Base-by-base conservation (phyloP, 2,888 invertebrate species). In the Fragum whitleyi region DNA sequence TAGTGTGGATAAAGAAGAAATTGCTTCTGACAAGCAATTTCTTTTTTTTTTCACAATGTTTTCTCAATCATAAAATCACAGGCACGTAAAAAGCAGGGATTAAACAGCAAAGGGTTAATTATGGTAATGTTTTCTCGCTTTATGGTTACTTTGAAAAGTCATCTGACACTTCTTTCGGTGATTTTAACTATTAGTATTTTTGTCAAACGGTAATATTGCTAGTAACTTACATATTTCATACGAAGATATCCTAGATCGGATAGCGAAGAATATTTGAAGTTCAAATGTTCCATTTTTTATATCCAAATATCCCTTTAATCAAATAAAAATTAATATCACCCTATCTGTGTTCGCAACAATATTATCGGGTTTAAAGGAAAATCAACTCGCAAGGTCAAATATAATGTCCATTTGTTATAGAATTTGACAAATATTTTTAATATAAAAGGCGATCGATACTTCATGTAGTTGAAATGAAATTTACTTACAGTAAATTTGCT, bases 211-310 rank as follows among this genome's bases (percentile, higher is more conserved):
- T n/a, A n/a, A n/a, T n/a, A n/a, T n/a, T n/a, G n/a, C n/a, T n/a
- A 36, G 2, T 47, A 19, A 57, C 65, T 16, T 65, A 74, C 74
- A 65, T 32, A 74, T 65, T 74, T 74, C 28, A 28, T 53, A 61
- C 53, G 62, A 32, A 74, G 32, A 65, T 65, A 74, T 65, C 26
- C 32, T 47, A 74, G 32, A 23, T 74, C 65, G 32, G 74, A 74
- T 19, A 28, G 51, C 2, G 62, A 29, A 14, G 65, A n/a, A 47
- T 47, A n/a, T n/a, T 47, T 47, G 19, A 9, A 47, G 5, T 47
- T 47, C 16, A 47, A 47, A 14, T n/a, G 16, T 5, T 47, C 47
- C 47, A 47, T 47, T 47, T 14, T 47, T 47, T 6, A 6, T 3
- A 9, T 14, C 47, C 14, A 47, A 19, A 47, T 47, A n/a, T 47